Percentiles rank a stretch among this genome's conserved stretches.
Evolutionary conservation across 2,797 vertebrate species (phyloP).

Genomic region (Picus viridis): DNA sequence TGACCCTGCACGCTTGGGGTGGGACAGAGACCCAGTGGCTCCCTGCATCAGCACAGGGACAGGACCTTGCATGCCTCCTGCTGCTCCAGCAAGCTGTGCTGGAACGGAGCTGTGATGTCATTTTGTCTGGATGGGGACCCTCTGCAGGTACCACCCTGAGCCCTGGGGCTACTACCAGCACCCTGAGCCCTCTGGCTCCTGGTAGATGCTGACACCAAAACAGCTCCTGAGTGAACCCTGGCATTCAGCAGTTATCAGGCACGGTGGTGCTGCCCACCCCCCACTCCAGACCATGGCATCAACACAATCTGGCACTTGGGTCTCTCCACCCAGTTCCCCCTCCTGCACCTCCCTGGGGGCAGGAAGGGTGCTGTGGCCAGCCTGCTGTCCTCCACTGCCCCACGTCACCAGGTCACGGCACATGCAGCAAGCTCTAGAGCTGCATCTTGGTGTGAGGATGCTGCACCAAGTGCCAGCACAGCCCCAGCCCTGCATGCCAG

Average conservation of each 20-base stretch:
- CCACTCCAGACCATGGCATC: fast-evolving
- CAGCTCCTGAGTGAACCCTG: fast-evolving
- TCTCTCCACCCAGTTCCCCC: background rate
- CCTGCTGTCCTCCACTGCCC: background rate
- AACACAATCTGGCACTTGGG: background rate
- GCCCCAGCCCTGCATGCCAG: background rate
- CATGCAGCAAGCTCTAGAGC: background rate
- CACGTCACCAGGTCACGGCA: fast-evolving
- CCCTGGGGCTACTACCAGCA: no score
- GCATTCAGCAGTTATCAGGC: background rate
- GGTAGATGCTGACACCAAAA: fast-evolving
- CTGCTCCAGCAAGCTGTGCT: fast-evolving
- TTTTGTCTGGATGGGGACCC: background rate
- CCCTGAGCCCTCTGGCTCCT: fast-evolving
- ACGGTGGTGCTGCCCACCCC: fast-evolving
- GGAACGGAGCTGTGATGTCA: fast-evolving
- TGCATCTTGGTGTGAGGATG: background rate
- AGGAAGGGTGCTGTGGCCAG: fast-evolving
- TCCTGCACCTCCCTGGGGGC: background rate
- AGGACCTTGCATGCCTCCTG: background rate
- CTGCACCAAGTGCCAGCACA: background rate
- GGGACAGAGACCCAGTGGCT: background rate
- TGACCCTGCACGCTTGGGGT: fast-evolving
- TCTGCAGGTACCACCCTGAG: background rate
- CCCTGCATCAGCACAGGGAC: background rate